Evolutionary conservation across 2,113 vertebrate genomes (phyloP).

Genomic region (Psilopsiagon aurifrons): DNA sequence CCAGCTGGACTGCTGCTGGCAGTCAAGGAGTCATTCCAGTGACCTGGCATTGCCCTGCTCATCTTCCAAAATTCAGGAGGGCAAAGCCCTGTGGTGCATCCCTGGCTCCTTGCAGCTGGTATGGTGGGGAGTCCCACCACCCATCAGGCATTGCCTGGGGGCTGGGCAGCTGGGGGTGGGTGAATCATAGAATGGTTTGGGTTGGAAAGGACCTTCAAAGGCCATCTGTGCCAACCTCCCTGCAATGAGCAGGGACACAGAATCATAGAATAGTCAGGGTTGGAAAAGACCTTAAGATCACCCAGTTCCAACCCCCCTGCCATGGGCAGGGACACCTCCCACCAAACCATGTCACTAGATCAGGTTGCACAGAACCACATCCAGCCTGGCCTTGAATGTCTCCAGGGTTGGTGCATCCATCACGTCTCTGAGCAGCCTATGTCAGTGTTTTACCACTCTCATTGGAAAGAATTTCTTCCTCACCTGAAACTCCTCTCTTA

Average conservation of each 20-base stretch:
- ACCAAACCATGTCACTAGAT: neutral
- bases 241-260: no score
- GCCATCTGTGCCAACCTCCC: no score
- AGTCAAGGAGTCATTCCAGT: neutral
- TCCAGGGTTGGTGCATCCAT: neutral
- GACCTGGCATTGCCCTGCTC: neutral
- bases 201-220: neutral
- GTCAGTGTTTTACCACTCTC: neutral
- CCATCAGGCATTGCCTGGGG: neutral
- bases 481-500: neutral
- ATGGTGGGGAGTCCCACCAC: neutral
- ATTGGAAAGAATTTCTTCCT: neutral
- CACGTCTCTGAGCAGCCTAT: neutral
- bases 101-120: neutral
- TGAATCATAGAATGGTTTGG: neutral
- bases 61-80: neutral
- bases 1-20: neutral
- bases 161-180: neutral
- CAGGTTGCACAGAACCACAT: neutral
- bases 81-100: neutral
- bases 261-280: neutral
- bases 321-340: neutral
- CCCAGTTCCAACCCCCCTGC: neutral
- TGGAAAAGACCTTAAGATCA: neutral
- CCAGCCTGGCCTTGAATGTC: neutral